Evolutionary conservation across 2,888 invertebrate species (phyloP).

Genomic region (Busseola fusca): DNA sequence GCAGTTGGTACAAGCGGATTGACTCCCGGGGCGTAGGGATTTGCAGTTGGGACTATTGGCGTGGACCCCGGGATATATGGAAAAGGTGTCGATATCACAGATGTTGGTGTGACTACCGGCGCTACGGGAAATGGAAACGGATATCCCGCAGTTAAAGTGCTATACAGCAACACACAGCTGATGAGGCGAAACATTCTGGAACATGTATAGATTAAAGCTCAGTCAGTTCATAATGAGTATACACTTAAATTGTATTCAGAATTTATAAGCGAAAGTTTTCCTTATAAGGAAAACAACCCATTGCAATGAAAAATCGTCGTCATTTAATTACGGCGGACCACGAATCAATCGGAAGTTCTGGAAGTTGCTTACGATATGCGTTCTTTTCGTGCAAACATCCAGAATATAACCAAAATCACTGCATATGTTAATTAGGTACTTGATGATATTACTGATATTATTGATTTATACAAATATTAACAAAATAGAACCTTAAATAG

Average conservation of each 20-base stretch:
- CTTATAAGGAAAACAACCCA: not conserved
- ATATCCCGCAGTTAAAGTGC: constrained; percentile 52
- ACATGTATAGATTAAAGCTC: constrained; percentile 9
- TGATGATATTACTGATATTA: not conserved
- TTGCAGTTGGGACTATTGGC: constrained; percentile 46
- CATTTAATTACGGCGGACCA: not conserved
- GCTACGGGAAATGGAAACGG: constrained; percentile 57
- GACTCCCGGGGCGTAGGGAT: constrained; percentile 59
- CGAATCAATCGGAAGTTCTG: not conserved
- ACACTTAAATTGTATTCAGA: not conserved
- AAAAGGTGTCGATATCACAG: constrained; percentile 54
- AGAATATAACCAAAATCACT: not conserved
- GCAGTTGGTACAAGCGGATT: constrained; percentile 1
- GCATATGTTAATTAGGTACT: not conserved
- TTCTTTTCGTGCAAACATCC: not conserved
- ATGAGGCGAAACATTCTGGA: constrained; percentile 66
- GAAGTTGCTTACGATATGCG: not conserved
- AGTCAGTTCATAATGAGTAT: not conserved
- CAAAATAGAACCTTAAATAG: not conserved
- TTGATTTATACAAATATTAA: not conserved
- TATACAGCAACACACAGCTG: constrained; percentile 60
- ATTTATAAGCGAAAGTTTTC: not conserved
- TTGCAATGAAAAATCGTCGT: not conserved
- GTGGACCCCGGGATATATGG: constrained; percentile 28
- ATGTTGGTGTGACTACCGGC: constrained; percentile 42